A percentile compares a stretch with the other conserved stretches of the same genome.
phyloP scores from a whole-genome alignment of 2,113 vertebrate genomes.

The Toxostoma redivivum region DNA sequence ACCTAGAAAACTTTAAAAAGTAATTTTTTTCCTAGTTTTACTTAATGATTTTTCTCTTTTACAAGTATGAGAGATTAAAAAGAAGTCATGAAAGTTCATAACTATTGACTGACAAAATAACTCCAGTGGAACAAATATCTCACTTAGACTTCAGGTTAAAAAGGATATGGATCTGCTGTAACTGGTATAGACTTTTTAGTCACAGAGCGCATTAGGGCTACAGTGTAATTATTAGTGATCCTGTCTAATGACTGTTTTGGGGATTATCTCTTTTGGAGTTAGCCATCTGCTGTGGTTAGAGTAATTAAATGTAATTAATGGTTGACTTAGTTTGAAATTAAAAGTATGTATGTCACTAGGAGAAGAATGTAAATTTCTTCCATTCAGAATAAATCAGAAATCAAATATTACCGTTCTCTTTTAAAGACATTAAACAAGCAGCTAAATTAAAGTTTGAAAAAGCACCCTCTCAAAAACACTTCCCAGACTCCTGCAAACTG shows the following conservation, averaged over 20 bases:
- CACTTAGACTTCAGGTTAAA: neutral
- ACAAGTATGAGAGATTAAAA: neutral
- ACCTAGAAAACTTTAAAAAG: neutral
- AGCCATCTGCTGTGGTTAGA: slow-evolving; percentile 84
- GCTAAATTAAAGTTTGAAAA: neutral
- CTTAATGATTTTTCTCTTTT: neutral
- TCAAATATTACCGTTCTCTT: neutral
- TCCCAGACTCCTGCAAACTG: neutral
- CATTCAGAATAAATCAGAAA: neutral
- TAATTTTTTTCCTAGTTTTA: neutral
- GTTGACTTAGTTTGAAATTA: slow-evolving; percentile 45
- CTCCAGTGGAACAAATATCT: neutral
- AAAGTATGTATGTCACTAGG: neutral
- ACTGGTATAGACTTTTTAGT: neutral
- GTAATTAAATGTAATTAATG: slow-evolving; percentile 54
- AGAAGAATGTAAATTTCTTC: neutral
- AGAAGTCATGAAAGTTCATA: neutral
- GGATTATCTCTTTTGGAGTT: slow-evolving; percentile 85
- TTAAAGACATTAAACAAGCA: neutral
- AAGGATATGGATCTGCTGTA: neutral
- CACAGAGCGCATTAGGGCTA: slow-evolving; percentile 73
- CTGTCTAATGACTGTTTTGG: slow-evolving; percentile 86
- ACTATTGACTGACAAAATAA: neutral
- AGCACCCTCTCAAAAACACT: neutral
- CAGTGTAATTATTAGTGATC: slow-evolving; percentile 88